Base-by-base conservation (phyloP, 1,140 invertebrate species). In the Procambarus virginalis region DNA sequence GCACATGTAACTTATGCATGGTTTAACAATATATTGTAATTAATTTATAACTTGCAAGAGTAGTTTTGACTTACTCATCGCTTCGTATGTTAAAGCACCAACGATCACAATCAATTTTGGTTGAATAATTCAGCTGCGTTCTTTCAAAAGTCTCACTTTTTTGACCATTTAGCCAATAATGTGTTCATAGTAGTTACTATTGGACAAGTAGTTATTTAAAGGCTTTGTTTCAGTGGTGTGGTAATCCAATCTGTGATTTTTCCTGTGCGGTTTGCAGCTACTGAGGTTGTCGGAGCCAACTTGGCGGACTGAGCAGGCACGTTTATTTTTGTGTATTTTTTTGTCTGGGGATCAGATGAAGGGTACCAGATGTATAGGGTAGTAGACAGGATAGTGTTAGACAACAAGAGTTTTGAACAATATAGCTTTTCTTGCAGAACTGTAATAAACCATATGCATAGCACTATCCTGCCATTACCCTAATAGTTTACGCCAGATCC, bases 221-320 rank as follows among this genome's bases (percentile, higher is more conserved):
- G 87, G 87, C 87, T 89, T 89, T 89, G 87, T 89, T 89, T 89
- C 87, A 89, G 87, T 89, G 87, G 87, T 89, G 81, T 89, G 87
- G 87, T 89, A 89, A 84, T 89, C 87, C 80, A 89, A 82, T 89
- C 87, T 89, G 87, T 89, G 87, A 89, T 89, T 89, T 89, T 89
- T 89, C 87, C 82, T 82, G 87, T 89, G 87, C 87, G 87, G 87
- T 89, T 89, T 89, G 87, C 87, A 89, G 87, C 87, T 89, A 89
- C 81, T 84, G 87, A 89, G 87, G 87, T 89, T 89, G 87, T 89
- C 76, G 75, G 87, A 89, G 86, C 86, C 86, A 83, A 58, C 79
- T 87, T 87, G 85, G 85, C 85, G 85, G 85, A 87, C 77, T 87
- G 85, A 78, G 60, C 78, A 73, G 85, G 78, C 64, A 51, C 78